Evolutionary conservation across 2,113 vertebrate genomes (phyloP), one percentile per base, ranked within the genome.

Genomic region (Polypterus bichir): DNA sequence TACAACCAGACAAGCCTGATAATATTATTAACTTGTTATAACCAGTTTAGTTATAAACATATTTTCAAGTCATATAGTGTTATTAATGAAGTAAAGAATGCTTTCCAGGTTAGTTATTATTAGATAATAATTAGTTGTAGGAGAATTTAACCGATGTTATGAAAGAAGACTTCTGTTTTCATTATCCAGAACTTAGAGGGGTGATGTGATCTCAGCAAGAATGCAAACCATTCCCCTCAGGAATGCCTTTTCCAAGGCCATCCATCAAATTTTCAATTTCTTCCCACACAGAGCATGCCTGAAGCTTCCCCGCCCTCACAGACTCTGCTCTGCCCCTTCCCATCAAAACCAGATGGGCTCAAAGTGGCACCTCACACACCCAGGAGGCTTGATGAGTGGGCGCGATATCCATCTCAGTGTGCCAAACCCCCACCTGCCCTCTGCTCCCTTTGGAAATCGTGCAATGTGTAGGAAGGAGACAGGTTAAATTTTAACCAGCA

Each of bases 401-500:
- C 76, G 27, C 27, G 73, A 76, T 76, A 8, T 64, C 69, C 79
- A 76, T 75, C 78, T 78, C 74, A 75, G 65, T 46, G 66, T 77
- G 3, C 54, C 68, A n/a, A 62, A 44, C 66, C 78, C 74, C 74
- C 72, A 77, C 75, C 81, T 79, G 81, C 81, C 64, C 60, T 11
- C 63, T 67, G 52, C 9, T 63, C 62, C 73, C 70, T 67, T 49
- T 66, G 67, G 48, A 62, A 44, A 8, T 4, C 46, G 65, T 68
- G 70, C 68, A 76, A 71, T 73, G 79, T 76, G 80, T 81, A 77
- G 82, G 81, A 81, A 79, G 80, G 70, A 75, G 77, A 73, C 83
- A 89, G 87, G 92, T 95, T 92, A 93, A 96, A 92, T 76, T 93
- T 97, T 97, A 96, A 97, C 93, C 83, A 91, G 84, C 74, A 73